Conservation (phyloP, 1,140 invertebrate species). For the Scaptomyza graminum region DNA sequence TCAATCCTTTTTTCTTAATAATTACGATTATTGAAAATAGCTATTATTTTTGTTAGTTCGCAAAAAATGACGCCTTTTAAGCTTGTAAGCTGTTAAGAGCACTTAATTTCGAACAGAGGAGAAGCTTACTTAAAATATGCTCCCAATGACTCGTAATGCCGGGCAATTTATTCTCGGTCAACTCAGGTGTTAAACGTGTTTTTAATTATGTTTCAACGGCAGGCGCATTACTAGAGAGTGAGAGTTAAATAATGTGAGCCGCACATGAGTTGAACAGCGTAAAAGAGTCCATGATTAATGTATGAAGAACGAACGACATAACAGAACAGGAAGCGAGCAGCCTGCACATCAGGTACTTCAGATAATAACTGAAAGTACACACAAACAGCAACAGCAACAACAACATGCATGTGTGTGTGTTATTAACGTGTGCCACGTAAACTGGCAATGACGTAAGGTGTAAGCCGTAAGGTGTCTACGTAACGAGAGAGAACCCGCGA, state of each 20-base stretch:
- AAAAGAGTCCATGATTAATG: slow-evolving; percentile 47
- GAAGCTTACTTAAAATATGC: neutral
- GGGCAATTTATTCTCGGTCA: slow-evolving; percentile 38
- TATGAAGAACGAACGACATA: slow-evolving; percentile 19
- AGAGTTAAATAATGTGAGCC: neutral
- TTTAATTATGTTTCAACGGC: slow-evolving; percentile 67
- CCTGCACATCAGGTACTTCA: neutral
- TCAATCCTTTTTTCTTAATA: neutral
- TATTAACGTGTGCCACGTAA: slow-evolving; percentile 43
- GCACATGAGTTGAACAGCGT: slow-evolving; percentile 19
- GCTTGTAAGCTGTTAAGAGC: slow-evolving; percentile 6
- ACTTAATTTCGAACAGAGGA: slow-evolving; percentile 2
- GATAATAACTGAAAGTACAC: slow-evolving; percentile 26
- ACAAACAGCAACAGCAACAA: slow-evolving; percentile 9
- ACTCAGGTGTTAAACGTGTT: slow-evolving; percentile 50
- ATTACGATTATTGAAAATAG: neutral
- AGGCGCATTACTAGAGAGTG: slow-evolving; percentile 44
- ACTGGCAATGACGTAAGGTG: slow-evolving; percentile 54
- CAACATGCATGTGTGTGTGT: slow-evolving; percentile 8
- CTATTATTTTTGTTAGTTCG: neutral
- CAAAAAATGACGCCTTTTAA: neutral
- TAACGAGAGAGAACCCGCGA: slow-evolving; percentile 59
- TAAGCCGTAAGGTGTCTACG: slow-evolving; percentile 50
- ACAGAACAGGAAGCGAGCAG: slow-evolving; percentile 1
- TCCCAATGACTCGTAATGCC: slow-evolving; percentile 9